Percentiles rank a stretch among this genome's conserved stretches.
Conservation (phyloP, 2,113 vertebrate species). For the Microtus pennsylvanicus region DNA sequence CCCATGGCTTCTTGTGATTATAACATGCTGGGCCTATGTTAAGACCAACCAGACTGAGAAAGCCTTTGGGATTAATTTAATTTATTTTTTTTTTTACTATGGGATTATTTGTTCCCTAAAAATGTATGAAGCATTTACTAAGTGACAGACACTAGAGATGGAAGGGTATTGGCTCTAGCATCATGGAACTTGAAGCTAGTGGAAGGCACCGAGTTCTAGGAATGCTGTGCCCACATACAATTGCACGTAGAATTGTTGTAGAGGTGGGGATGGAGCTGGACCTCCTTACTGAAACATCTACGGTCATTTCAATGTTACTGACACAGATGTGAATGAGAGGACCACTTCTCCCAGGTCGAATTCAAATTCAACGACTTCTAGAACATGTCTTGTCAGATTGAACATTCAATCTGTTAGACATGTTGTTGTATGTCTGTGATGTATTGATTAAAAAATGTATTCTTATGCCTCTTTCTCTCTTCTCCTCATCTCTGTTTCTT, state of each 20-base stretch:
- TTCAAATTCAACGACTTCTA: not conserved
- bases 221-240: not conserved
- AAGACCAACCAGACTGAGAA: not conserved
- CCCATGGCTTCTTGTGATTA: not conserved
- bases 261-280: not conserved
- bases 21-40: not conserved
- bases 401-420: not conserved
- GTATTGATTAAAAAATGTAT: conserved; percentile 3
- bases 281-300: not conserved
- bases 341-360: not conserved
- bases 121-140: not conserved
- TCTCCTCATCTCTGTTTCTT: too few relatives aligned
- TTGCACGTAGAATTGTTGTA: not conserved
- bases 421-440: not conserved
- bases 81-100: not conserved
- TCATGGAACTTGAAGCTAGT: conserved; percentile 32
- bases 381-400: not conserved
- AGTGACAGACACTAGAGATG: not conserved
- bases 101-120: not conserved
- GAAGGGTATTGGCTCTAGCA: not conserved
- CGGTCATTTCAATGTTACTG: not conserved
- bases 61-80: not conserved
- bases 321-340: not conserved
- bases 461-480: not conserved
- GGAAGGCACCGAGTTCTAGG: not conserved